These are phyloP conservation scores for Sakesphorus luctuosus DNA, from an alignment of 2,113 vertebrate species.

Conservation along the genomic window DNA sequence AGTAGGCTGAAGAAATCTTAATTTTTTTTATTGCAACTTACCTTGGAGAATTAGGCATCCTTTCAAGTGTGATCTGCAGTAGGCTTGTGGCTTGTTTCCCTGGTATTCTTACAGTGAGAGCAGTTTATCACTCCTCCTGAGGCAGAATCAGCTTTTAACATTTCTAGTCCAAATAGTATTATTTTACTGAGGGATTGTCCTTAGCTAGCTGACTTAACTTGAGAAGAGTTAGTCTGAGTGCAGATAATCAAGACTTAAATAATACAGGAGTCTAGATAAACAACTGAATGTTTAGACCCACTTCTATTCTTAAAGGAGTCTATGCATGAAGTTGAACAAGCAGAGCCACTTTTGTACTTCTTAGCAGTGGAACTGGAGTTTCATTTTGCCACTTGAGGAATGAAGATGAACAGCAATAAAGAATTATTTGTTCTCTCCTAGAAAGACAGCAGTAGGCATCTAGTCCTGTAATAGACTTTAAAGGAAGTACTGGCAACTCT, in stretches of 20 bases:
- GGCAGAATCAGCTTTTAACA: background rate
- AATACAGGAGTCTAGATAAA: background rate
- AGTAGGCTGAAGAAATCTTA: background rate
- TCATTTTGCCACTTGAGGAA: background rate
- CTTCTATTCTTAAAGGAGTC: background rate
- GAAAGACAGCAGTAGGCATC: background rate
- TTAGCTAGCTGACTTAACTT: background rate
- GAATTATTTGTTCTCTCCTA: background rate
- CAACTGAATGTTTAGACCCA: background rate
- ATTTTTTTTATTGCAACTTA: background rate
- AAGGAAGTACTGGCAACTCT: background rate
- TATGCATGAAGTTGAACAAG: background rate
- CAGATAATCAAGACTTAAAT: background rate
- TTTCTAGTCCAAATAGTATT: background rate
- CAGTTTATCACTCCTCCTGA: background rate
- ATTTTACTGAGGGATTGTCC: background rate
- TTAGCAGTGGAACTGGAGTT: background rate
- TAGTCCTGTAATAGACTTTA: background rate
- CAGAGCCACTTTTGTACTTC: background rate
- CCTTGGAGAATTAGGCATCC: background rate
- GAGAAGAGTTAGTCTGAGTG: background rate
- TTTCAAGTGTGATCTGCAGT: background rate
- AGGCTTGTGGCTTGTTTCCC: background rate
- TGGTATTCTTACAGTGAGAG: background rate
- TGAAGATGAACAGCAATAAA: background rate